A percentile compares a stretch with the other conserved stretches of the same genome.
Conservation (phyloP, 92 coral and sea anemone genomes). For the Porites divaricata region DNA sequence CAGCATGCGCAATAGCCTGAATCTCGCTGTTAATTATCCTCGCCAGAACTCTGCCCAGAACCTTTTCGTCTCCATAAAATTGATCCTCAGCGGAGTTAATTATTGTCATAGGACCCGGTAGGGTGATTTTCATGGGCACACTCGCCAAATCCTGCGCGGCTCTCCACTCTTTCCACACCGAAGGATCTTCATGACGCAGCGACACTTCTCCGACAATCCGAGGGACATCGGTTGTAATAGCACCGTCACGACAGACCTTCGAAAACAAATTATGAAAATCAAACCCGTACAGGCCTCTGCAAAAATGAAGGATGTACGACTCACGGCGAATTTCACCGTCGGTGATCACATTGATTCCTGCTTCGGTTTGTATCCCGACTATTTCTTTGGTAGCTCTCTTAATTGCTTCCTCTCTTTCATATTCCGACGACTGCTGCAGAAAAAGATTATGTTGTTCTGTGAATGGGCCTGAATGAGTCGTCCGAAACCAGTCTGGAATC, state of each 20-base stretch:
- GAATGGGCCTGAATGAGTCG: constrained; percentile 30
- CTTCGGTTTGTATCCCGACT: constrained; percentile 56
- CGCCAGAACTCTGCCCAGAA: constrained; percentile 60
- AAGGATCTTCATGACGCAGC: constrained; percentile 56
- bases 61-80: constrained; percentile 67
- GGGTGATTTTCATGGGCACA: constrained; percentile 75
- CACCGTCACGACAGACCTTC: constrained; percentile 75
- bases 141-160: constrained; percentile 62
- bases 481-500: constrained; percentile 80
- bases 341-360: constrained; percentile 84
- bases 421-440: constrained; percentile 17
- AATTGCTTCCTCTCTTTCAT: constrained; percentile 48
- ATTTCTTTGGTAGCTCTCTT: constrained; percentile 71
- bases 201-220: constrained; percentile 66
- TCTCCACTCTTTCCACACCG: constrained; percentile 82
- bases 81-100: constrained; percentile 70
- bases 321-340: constrained; percentile 92
- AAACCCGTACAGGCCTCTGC: constrained; percentile 80
- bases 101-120: constrained; percentile 91
- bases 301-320: constrained; percentile 78
- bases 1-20: constrained; percentile 69
- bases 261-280: constrained; percentile 72
- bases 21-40: constrained; percentile 73
- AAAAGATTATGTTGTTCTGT: constrained; percentile 41
- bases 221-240: constrained; percentile 69